phyloP scores from a whole-genome alignment of 2,888 invertebrate genomes.

The Hymenopus coronatus region DNA sequence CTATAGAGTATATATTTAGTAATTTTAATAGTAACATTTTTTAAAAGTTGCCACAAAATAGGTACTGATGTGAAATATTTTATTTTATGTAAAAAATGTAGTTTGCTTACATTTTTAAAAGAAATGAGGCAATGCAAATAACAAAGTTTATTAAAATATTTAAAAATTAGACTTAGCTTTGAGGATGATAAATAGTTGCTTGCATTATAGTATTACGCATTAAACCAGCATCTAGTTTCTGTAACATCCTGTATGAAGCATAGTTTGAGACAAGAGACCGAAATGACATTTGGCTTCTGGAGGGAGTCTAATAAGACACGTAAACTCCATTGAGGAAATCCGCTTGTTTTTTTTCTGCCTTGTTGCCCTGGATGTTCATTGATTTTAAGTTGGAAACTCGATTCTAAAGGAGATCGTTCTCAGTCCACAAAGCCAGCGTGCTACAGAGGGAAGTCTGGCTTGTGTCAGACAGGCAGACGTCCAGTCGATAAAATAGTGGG shows the following conservation, averaged over 20 bases:
- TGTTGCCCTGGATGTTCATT: background rate
- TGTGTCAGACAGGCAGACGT: background rate
- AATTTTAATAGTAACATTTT: no score
- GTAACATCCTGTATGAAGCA: background rate
- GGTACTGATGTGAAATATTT: no score
- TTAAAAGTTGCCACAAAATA: no score
- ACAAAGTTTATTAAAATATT: no score
- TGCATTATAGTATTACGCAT: background rate
- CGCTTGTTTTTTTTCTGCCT: background rate
- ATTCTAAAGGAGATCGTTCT: background rate
- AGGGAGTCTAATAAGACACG: background rate
- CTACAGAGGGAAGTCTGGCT: background rate
- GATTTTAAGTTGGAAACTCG: background rate
- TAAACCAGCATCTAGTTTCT: background rate
- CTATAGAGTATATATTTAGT: no score
- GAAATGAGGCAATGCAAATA: no score
- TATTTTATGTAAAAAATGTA: no score
- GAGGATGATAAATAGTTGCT: no score
- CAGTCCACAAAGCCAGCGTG: background rate
- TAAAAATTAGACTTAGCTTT: no score
- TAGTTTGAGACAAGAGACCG: background rate
- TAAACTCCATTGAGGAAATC: background rate
- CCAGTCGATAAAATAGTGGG: background rate
- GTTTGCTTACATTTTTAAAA: no score
- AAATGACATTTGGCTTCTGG: background rate